A percentile compares a stretch with the other conserved stretches of the same genome.
Conservation (phyloP, 2,888 invertebrate species). For the Cephus pulcher region DNA sequence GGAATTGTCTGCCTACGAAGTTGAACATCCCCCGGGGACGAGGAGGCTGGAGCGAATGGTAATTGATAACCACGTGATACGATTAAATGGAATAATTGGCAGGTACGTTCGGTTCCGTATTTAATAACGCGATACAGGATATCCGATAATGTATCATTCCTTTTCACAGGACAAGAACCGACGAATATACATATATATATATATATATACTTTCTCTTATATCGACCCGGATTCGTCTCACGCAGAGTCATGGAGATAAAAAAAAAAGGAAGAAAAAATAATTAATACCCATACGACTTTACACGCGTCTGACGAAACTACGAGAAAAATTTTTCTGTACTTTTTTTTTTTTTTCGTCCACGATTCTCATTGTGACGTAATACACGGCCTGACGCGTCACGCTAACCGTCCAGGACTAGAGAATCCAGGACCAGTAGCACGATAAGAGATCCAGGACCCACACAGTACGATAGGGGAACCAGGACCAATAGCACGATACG, state of each 20-base stretch:
- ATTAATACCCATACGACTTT: background rate
- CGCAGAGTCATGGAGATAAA: too few relatives aligned
- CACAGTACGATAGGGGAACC: too few relatives aligned
- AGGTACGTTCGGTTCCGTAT: slow-evolving; percentile 1
- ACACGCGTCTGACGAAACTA: background rate
- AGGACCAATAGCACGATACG: too few relatives aligned
- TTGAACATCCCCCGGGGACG: slow-evolving; percentile 16
- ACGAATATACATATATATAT: too few relatives aligned
- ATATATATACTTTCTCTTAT: too few relatives aligned
- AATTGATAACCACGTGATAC: background rate
- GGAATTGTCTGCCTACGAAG: background rate
- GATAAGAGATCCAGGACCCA: background rate
- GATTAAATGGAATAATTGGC: slow-evolving; percentile 29
- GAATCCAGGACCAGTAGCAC: background rate
- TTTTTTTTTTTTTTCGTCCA: background rate
- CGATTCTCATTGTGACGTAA: background rate
- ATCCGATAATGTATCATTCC: slow-evolving; percentile 25
- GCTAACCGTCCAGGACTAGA: background rate
- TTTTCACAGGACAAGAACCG: background rate
- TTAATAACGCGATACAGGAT: slow-evolving; percentile 11
- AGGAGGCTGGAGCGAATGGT: slow-evolving; percentile 6
- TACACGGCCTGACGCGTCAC: background rate
- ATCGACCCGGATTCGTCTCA: too few relatives aligned
- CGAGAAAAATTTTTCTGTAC: background rate
- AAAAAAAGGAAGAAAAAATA: background rate